Conservation (phyloP, 1,140 invertebrate genomes). For the Zaprionus ghesquierei region DNA sequence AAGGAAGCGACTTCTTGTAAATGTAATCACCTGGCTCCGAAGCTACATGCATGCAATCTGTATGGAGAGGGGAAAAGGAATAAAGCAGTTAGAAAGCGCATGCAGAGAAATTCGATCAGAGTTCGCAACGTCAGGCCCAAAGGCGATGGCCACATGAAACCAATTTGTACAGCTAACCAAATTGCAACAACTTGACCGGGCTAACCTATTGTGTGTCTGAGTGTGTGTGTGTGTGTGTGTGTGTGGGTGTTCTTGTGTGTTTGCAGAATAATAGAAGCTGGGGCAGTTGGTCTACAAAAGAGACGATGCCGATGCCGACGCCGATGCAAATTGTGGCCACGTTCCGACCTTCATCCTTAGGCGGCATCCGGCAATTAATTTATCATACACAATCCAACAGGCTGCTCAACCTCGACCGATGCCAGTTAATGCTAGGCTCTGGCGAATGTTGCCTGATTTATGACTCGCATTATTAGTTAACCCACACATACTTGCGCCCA, state of each 20-base stretch:
- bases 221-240: conserved; percentile 5
- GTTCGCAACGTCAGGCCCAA: neutral
- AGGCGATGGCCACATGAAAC: conserved; percentile 37
- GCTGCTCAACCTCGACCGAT: conserved; percentile 4
- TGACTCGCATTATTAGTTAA: conserved; percentile 65
- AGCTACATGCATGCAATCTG: conserved; percentile 93
- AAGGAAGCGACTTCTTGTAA: conserved; percentile 87
- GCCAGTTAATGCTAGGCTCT: conserved; percentile 65
- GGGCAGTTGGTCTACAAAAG: conserved; percentile 45
- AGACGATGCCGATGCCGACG: neutral
- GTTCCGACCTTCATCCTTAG: conserved; percentile 11
- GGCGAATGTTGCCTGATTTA: conserved; percentile 65
- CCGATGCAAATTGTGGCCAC: conserved; percentile 35
- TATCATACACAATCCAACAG: conserved; percentile 57
- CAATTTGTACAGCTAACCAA: conserved; percentile 55
- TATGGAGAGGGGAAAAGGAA: neutral
- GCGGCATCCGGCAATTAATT: conserved; percentile 59
- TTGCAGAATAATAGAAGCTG: conserved; percentile 36
- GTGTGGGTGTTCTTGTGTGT: conserved; percentile 5
- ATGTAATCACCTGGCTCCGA: conserved; percentile 90
- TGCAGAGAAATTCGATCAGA: neutral
- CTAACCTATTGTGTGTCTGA: conserved; percentile 3
- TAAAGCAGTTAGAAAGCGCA: neutral
- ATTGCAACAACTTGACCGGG: conserved; percentile 33
- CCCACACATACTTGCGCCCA: conserved; percentile 12